These are phyloP conservation scores for Henricia sp. DNA, from an alignment of 53 echinoderm and acorn worm species.

Conservation along the genomic window DNA sequence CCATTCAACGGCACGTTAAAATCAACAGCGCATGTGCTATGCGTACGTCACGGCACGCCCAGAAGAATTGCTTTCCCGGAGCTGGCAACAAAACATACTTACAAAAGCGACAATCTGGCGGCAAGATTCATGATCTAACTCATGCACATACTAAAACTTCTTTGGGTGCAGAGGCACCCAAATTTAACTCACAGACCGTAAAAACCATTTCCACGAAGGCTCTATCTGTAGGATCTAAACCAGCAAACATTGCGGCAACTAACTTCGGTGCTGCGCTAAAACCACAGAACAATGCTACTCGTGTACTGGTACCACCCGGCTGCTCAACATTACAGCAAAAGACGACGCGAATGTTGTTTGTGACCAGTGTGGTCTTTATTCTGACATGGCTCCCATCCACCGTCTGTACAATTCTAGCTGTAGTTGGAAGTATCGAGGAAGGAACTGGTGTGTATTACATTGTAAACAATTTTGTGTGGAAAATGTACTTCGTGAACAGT, in stretches of 20 bases:
- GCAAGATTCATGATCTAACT: too few species aligned
- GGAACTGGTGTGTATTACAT: neutral
- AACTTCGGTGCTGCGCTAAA: conserved; percentile 6
- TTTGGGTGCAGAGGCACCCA: too few species aligned
- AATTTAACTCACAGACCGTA: too few species aligned
- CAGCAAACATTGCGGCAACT: neutral
- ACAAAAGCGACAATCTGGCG: too few species aligned
- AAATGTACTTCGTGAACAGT: conserved; percentile 37
- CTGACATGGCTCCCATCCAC: conserved; percentile 60
- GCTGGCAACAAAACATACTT: too few species aligned
- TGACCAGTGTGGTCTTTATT: conserved; percentile 52
- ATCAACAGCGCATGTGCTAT: too few species aligned
- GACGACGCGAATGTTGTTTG: conserved; percentile 67
- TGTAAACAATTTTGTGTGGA: neutral
- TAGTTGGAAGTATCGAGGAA: conserved; percentile 5
- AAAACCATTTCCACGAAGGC: too few species aligned
- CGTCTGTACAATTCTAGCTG: conserved; percentile 7
- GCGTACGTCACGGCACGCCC: too few species aligned
- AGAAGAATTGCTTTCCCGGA: too few species aligned
- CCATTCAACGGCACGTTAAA: conserved; percentile 52
- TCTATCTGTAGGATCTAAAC: too few species aligned
- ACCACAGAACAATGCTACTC: neutral
- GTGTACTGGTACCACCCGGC: neutral
- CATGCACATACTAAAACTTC: too few species aligned
- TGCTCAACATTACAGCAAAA: conserved; percentile 25